A percentile compares a stretch with the other conserved stretches of the same genome.
phyloP scores from a whole-genome alignment of 2,888 invertebrate species.

The Ichneumoninae sp. region DNA sequence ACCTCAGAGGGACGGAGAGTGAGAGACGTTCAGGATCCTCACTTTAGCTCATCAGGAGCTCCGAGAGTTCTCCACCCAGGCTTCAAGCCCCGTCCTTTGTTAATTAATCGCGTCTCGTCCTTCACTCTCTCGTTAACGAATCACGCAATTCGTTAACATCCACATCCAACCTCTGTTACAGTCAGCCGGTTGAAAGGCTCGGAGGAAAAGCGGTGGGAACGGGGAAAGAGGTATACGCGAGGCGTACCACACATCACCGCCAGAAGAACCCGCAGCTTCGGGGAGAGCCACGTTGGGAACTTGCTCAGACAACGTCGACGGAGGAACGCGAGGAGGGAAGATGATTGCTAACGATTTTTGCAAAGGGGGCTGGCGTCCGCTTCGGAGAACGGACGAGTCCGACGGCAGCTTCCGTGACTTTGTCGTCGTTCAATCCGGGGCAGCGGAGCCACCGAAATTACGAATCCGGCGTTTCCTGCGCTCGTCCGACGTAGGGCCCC shows the following conservation, averaged over 20 bases:
- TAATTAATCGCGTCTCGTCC: constrained; percentile 53
- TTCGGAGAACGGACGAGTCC: neutral
- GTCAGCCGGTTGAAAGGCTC: constrained; percentile 1
- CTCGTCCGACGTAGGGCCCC: neutral
- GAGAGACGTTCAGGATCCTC: constrained; percentile 15
- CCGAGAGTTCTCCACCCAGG: constrained; percentile 12
- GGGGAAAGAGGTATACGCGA: neutral
- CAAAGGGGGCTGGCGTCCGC: neutral
- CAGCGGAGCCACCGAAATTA: neutral
- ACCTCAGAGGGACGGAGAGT: constrained; percentile 29
- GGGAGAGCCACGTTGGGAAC: neutral
- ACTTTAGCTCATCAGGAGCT: constrained; percentile 19
- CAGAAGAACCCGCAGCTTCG: neutral
- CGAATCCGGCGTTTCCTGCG: neutral
- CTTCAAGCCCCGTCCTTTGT: constrained; percentile 42
- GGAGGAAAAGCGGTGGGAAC: neutral
- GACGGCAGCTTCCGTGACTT: neutral
- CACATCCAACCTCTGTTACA: constrained; percentile 19
- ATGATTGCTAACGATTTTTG: neutral
- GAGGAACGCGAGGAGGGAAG: too few relatives aligned
- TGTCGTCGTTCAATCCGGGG: neutral
- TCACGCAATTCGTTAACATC: constrained; percentile 39
- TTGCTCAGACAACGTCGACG: neutral
- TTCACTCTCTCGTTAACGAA: constrained; percentile 48
- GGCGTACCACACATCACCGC: neutral